Evolutionary conservation across 2,888 invertebrate species (phyloP), one percentile per base, ranked within the genome.

Genomic region (Steinernema carpocapsae): DNA sequence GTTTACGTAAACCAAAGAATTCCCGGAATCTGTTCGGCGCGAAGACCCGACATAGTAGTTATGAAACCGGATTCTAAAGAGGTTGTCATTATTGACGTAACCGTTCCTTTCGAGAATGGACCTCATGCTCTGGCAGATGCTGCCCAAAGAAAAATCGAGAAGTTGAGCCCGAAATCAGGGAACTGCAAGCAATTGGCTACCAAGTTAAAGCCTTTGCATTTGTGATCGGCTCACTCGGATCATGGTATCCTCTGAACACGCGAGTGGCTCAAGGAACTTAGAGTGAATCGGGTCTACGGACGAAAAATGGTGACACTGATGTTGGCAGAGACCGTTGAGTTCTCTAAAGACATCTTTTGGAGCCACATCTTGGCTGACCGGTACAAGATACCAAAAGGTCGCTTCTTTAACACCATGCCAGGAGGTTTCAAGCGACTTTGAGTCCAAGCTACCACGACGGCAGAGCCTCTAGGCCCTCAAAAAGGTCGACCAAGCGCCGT

Each of bases 101-200:
- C 71, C 4, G 7, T 7, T 4, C 71, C 71, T 10, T 70, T 70
- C 70, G 70, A 70, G 19, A 7, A 37, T 26, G n/a, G n/a, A n/a
- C 43, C 43, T 43, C 12, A 51, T 19, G 51, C 51, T 6, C 6
- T 51, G 14, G 19, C 10, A 19, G 19, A 10, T 6, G 19, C 51
- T n/a, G 6, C 6, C 12, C 12, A 19, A 19, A 51, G 51, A 6
- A 51, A 51, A 51, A 19, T 51, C 10, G 51, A 51, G 12, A 51
- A 51, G 19, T 51, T 14, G 12, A 10, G 14, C 19, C 10, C 51
- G 10, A 12, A 14, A 43, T 43, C 43, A 14, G n/a, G 51, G 12
- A 51, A 6, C 19, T n/a, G 12, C 51, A 19, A 51, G 6, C 10
- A 19, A 10, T 51, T n/a, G 51, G 51, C 12, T 51, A n/a, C 51